Evolutionary conservation across 1,140 invertebrate genomes (phyloP), one percentile per base, ranked within the genome.

Genomic region (Gerris buenoi): DNA sequence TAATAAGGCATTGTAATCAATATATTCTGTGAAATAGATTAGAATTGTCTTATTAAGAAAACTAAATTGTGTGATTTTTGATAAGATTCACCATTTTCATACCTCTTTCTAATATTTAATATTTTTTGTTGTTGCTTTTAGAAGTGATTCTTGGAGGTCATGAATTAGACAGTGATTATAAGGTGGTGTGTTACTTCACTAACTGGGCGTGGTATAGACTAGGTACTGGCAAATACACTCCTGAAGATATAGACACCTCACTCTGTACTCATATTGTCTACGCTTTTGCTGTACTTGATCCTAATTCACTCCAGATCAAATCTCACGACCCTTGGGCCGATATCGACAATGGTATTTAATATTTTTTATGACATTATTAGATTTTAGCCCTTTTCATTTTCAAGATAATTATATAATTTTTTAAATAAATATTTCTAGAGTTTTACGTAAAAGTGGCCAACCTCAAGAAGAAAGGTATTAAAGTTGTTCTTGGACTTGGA

Each of bases 201-300:
- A 95, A 95, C 73, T 95, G 93, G 93, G 90, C 92, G 0, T 94
- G 92, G 89, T 93, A 93, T 71, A 80, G 90, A n/a, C 84, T 84
- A 69, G 90, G 89, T 0, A 71, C 82, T 18, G 92, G 89, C 59
- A 89, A 89, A 72, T 94, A 89, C 70, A 77, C 84, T 1, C 91
- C 91, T 0, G 89, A 91, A 73, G 83, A 93, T 70, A 93, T 95
- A 25, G 88, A 95, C 74, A 81, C 88, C 0, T 84, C 85, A 46
- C 80, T 96, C 0, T 96, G 93, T 73, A 95, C 93, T 0, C 93
- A 96, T 73, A 87, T 96, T 63, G 85, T 95, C 0, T 95, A 95
- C 73, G 92, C 92, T 25, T 96, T 95, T 74, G 92, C 91, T 1
- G 90, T 93, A 1, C 75, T 95, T 25, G 88, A 93, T 70, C 84